These are phyloP conservation scores for Gryon sp. DNA, from an alignment of 1,140 invertebrate genomes.

Conservation along the genomic window DNA sequence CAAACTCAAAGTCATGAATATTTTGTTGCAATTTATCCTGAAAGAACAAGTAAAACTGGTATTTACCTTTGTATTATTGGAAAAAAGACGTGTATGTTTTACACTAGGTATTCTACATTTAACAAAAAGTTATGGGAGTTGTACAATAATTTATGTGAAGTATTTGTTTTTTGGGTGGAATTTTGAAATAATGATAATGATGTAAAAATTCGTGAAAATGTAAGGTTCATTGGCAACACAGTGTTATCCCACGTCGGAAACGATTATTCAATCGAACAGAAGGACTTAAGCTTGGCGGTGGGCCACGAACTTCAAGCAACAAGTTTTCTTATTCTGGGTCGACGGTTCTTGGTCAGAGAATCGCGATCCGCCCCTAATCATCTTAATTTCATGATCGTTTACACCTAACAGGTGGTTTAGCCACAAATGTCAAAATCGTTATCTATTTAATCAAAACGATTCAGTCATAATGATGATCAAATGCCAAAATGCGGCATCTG, in stretches of 20 bases:
- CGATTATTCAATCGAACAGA: constrained; percentile 50
- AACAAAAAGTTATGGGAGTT: too few relatives aligned
- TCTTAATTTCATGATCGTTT: constrained; percentile 68
- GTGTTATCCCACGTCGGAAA: constrained; percentile 1
- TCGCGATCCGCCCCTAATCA: constrained; percentile 46
- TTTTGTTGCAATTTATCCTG: too few relatives aligned
- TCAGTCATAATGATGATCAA: too few relatives aligned
- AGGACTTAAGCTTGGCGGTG: constrained; percentile 67
- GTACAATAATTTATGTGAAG: too few relatives aligned
- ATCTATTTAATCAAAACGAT: constrained; percentile 35
- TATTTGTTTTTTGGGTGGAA: too few relatives aligned
- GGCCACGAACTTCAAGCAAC: constrained; percentile 73
- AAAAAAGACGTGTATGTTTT: too few relatives aligned
- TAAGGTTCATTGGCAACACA: constrained; percentile 15
- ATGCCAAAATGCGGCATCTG: not conserved
- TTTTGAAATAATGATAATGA: constrained; percentile 2
- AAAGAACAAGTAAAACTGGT: too few relatives aligned
- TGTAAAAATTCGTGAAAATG: constrained; percentile 3
- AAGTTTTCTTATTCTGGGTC: constrained; percentile 75
- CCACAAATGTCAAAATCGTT: constrained; percentile 38
- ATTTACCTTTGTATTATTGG: too few relatives aligned
- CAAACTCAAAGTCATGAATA: too few relatives aligned
- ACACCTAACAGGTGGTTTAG: constrained; percentile 70
- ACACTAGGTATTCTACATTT: too few relatives aligned
- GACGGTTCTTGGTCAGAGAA: constrained; percentile 49